phyloP scores from a whole-genome alignment of 2,888 invertebrate species.

The Agrotis segetum region DNA sequence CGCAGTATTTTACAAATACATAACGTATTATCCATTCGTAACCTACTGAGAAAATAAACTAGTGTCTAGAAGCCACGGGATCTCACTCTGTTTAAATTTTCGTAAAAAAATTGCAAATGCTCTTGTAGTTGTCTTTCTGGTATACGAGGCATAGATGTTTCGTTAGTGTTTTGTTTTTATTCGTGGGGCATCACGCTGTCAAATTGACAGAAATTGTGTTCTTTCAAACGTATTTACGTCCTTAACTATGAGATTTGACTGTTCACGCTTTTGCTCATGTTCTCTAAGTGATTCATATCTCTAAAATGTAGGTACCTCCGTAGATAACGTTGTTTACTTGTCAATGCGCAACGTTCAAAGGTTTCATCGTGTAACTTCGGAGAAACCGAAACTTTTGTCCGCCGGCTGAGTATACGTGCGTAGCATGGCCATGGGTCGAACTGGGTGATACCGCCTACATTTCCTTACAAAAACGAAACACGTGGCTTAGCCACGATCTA shows the following conservation, averaged over 20 bases:
- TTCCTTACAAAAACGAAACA: not conserved
- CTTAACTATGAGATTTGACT: not conserved
- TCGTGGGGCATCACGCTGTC: too few relatives aligned
- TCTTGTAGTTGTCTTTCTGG: too few relatives aligned
- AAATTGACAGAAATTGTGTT: too few relatives aligned
- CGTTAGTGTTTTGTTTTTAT: too few relatives aligned
- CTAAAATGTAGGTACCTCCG: not conserved
- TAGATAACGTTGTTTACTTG: constrained; percentile 12
- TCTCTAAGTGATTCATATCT: constrained; percentile 2
- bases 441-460: not conserved
- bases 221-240: too few relatives aligned
- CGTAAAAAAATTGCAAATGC: too few relatives aligned
- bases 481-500: not conserved
- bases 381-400: constrained; percentile 12
- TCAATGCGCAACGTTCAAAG: constrained; percentile 2
- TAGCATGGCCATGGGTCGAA: not conserved
- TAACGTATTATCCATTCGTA: too few relatives aligned
- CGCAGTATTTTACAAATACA: too few relatives aligned
- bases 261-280: not conserved
- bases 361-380: not conserved
- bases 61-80: too few relatives aligned
- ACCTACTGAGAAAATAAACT: too few relatives aligned
- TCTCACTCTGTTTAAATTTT: too few relatives aligned
- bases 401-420: not conserved
- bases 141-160: too few relatives aligned